Conservation (phyloP, 2,888 invertebrate species). For the Pristionchus maxplancki region DNA sequence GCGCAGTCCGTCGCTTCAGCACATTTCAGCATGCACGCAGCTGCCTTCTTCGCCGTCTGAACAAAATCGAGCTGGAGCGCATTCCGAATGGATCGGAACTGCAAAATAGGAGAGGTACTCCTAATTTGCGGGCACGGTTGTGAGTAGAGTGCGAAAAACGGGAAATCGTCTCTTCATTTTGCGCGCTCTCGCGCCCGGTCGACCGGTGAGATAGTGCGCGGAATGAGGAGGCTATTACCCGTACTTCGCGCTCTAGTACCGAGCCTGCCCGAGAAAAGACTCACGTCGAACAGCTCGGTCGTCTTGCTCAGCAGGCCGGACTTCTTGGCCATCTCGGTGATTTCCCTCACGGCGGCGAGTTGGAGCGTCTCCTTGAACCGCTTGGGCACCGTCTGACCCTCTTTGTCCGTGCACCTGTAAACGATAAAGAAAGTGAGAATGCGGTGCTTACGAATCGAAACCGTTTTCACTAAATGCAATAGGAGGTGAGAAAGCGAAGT, state of each 20-base stretch:
- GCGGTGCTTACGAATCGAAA: neutral
- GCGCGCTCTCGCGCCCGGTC: no score
- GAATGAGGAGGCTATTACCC: no score
- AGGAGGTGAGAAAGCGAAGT: no score
- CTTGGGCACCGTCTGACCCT: neutral
- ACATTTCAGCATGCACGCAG: conserved; percentile 35
- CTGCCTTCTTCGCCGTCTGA: neutral
- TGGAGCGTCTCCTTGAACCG: conserved; percentile 44
- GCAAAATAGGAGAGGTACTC: no score
- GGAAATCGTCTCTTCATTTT: no score
- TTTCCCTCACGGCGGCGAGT: conserved; percentile 32
- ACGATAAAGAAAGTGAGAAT: no score
- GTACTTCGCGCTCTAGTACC: no score
- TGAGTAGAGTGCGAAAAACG: no score
- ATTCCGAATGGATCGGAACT: conserved; percentile 9
- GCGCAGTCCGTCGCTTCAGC: neutral
- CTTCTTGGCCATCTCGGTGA: conserved; percentile 12
- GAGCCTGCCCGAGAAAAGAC: no score
- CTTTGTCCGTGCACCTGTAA: conserved; percentile 51
- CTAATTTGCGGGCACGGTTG: no score
- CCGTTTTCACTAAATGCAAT: no score
- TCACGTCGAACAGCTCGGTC: conserved; percentile 29
- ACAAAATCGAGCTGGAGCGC: neutral
- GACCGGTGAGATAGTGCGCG: no score
- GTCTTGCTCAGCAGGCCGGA: conserved; percentile 23